Conservation (phyloP, 2,888 invertebrate genomes). For the Drosophila austrosaltans region DNA sequence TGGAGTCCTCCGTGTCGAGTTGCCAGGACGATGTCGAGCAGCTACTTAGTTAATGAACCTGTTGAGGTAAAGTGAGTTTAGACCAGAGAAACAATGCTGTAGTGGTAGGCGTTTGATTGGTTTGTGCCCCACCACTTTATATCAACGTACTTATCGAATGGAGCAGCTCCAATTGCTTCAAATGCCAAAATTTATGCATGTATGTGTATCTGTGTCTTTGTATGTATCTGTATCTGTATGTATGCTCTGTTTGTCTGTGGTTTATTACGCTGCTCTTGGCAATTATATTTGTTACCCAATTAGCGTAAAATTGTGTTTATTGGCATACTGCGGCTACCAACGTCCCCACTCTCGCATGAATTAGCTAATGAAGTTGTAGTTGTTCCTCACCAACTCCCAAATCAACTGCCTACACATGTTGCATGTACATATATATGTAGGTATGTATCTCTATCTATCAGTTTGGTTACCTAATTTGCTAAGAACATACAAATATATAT, state of each 20-base stretch:
- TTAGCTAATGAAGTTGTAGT: conserved; percentile 78
- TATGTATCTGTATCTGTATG: conserved; percentile 18
- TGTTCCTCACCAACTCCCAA: conserved; percentile 27
- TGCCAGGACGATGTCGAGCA: conserved; percentile 52
- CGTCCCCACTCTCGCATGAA: conserved; percentile 50
- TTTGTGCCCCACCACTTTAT: conserved; percentile 11
- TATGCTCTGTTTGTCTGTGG: conserved; percentile 57
- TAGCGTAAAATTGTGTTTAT: conserved; percentile 81
- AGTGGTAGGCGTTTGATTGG: conserved; percentile 45
- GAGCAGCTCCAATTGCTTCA: conserved; percentile 42
- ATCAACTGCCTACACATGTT: conserved; percentile 14
- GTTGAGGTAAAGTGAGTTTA: conserved; percentile 65
- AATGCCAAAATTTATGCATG: conserved; percentile 52
- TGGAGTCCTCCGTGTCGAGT: conserved; percentile 41
- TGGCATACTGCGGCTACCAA: conserved; percentile 60
- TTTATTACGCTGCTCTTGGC: conserved; percentile 80
- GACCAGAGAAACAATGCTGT: conserved; percentile 31
- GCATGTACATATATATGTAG: neutral
- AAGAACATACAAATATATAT: conserved; percentile 41
- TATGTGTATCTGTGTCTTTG: conserved; percentile 40
- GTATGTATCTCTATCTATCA: conserved; percentile 57
- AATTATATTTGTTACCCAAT: conserved; percentile 82
- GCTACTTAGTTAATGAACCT: conserved; percentile 75
- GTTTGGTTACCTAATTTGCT: conserved; percentile 70
- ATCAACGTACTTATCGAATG: conserved; percentile 50